Percentiles rank a stretch among this genome's conserved stretches.
phyloP scores from a whole-genome alignment of 2,888 invertebrate genomes.

The Tuberolachnus salignus region DNA sequence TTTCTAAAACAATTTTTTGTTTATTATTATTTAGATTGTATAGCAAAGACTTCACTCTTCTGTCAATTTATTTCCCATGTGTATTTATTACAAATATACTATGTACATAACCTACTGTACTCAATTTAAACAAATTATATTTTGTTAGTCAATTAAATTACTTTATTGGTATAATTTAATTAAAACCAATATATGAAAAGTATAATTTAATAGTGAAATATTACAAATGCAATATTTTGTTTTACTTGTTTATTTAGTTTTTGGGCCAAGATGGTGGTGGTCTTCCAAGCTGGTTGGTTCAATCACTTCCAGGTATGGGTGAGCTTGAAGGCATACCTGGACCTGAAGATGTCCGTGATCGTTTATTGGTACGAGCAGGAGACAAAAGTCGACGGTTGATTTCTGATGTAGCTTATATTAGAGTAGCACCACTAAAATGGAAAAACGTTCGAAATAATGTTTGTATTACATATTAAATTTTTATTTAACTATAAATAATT shows the following conservation, averaged over 20 bases:
- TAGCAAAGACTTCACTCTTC: too few relatives aligned
- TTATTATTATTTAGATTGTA: too few relatives aligned
- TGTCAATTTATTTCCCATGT: too few relatives aligned
- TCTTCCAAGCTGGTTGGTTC: constrained; percentile 52
- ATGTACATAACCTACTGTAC: background rate
- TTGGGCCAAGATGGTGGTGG: constrained; percentile 55
- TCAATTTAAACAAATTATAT: background rate
- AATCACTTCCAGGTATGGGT: constrained; percentile 3
- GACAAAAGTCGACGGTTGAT: constrained; percentile 39
- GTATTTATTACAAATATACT: too few relatives aligned
- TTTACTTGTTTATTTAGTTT: constrained; percentile 27
- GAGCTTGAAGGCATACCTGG: constrained; percentile 52
- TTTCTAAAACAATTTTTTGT: too few relatives aligned
- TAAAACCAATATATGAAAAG: too few relatives aligned
- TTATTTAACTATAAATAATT: background rate
- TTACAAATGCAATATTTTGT: background rate
- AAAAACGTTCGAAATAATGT: constrained; percentile 54
- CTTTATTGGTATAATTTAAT: background rate
- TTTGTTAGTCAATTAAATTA: too few relatives aligned
- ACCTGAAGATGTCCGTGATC: constrained; percentile 52
- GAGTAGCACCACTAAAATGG: constrained; percentile 49
- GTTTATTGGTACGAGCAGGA: constrained; percentile 46
- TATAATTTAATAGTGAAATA: background rate
- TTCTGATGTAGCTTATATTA: constrained; percentile 46
- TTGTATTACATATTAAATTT: constrained; percentile 17